phyloP scores from a whole-genome alignment of 1,140 invertebrate species.

The Panonychus citri region DNA sequence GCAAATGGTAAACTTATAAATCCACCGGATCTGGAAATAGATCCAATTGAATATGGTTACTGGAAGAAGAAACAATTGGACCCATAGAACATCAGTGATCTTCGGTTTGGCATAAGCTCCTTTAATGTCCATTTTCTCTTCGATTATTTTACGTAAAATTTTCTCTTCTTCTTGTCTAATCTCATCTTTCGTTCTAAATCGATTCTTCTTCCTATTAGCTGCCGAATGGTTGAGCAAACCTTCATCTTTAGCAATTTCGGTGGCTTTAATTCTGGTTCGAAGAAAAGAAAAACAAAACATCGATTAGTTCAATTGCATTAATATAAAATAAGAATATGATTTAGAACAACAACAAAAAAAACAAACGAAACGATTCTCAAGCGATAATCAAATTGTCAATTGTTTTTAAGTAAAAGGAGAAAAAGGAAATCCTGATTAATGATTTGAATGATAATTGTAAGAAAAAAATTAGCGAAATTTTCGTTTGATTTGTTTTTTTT shows the following conservation, averaged over 20 bases:
- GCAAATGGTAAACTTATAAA: constrained; percentile 48
- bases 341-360: too few relatives aligned
- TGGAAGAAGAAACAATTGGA: constrained; percentile 52
- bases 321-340: too few relatives aligned
- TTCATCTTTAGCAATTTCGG: constrained; percentile 53
- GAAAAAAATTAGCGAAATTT: too few relatives aligned
- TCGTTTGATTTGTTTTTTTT: too few relatives aligned
- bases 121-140: constrained; percentile 71
- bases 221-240: constrained; percentile 27
- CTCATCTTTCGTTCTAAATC: constrained; percentile 34
- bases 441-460: too few relatives aligned
- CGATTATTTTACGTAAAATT: constrained; percentile 51
- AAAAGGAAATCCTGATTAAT: too few relatives aligned
- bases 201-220: constrained; percentile 23
- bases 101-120: constrained; percentile 64
- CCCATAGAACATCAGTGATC: constrained; percentile 47
- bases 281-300: constrained; percentile 43
- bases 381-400: too few relatives aligned
- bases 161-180: constrained; percentile 50
- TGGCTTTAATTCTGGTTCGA: constrained; percentile 49
- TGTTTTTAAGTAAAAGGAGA: too few relatives aligned
- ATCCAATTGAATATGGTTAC: constrained; percentile 31
- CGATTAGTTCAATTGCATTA: neutral
- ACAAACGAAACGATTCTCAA: too few relatives aligned
- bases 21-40: constrained; percentile 40